Evolutionary conservation across 2,888 invertebrate genomes (phyloP).

Genomic region (Automeris io): DNA sequence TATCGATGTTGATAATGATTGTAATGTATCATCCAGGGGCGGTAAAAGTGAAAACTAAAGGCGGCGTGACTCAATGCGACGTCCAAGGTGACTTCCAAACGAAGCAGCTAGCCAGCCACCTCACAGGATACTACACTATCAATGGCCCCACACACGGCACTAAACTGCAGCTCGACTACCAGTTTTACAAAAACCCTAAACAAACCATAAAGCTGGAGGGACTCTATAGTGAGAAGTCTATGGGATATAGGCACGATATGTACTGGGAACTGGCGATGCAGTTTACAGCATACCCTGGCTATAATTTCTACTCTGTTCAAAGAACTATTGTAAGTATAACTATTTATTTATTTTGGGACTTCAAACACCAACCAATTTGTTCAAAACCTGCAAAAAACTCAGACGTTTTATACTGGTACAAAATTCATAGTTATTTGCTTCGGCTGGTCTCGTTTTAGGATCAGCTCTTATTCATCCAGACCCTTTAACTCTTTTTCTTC

Average conservation of each 20-base stretch:
- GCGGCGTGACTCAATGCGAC: slow-evolving; percentile 85
- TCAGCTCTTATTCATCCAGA: too few species aligned
- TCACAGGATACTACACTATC: slow-evolving; percentile 83
- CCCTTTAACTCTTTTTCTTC: too few species aligned
- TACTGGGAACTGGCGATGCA: slow-evolving; percentile 82
- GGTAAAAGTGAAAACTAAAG: slow-evolving; percentile 57
- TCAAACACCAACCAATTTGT: too few species aligned
- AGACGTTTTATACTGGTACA: too few species aligned
- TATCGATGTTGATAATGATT: too few species aligned
- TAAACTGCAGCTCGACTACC: slow-evolving; percentile 81
- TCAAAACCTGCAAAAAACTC: too few species aligned
- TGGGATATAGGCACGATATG: slow-evolving; percentile 76
- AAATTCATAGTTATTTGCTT: too few species aligned
- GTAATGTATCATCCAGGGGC: slow-evolving; percentile 30
- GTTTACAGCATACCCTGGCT: slow-evolving; percentile 85
- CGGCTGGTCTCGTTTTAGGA: too few species aligned
- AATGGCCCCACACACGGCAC: slow-evolving; percentile 72
- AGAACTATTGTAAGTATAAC: slow-evolving; percentile 78
- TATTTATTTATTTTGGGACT: too few species aligned
- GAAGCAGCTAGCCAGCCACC: slow-evolving; percentile 82
- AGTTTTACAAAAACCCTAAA: slow-evolving; percentile 76
- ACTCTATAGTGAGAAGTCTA: slow-evolving; percentile 71
- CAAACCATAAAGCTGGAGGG: slow-evolving; percentile 74
- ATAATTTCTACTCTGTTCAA: slow-evolving; percentile 81
- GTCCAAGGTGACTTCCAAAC: slow-evolving; percentile 87